phyloP scores from a whole-genome alignment of 2,888 invertebrate species.

The Scaptomyza polygonia region DNA sequence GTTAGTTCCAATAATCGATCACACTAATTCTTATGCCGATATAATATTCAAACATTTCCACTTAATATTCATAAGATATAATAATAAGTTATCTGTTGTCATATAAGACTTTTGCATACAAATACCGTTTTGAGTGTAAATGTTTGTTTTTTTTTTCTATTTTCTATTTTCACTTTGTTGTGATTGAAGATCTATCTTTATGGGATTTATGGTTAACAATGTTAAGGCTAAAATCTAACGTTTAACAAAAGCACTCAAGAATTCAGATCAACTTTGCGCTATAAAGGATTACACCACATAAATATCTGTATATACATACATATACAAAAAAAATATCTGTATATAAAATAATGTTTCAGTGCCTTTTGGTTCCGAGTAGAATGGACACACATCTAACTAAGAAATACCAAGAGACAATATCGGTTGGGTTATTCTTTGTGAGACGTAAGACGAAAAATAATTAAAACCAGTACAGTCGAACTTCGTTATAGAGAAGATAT shows the following conservation, averaged over 20 bases:
- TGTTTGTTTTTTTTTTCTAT: constrained; percentile 18
- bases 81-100: constrained; percentile 5
- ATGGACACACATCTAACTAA: constrained; percentile 26
- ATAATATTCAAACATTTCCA: constrained; percentile 28
- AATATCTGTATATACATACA: constrained; percentile 15
- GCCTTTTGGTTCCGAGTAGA: constrained; percentile 29
- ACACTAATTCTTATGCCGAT: constrained; percentile 45
- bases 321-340: constrained; percentile 19
- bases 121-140: constrained; percentile 48
- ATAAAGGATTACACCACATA: constrained; percentile 20
- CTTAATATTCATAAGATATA: constrained; percentile 19
- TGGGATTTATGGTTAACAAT: constrained; percentile 59
- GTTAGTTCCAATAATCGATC: constrained; percentile 52
- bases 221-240: constrained; percentile 48
- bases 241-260: constrained; percentile 65
- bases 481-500: too few relatives aligned
- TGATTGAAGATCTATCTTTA: constrained; percentile 24
- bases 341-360: constrained; percentile 50
- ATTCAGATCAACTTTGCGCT: constrained; percentile 46
- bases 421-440: background rate
- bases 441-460: constrained; percentile 2
- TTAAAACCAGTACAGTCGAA: constrained; percentile 17
- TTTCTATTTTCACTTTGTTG: constrained; percentile 28
- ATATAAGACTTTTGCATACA: constrained; percentile 35
- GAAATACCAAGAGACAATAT: background rate